Evolutionary conservation across 2,113 vertebrate species (phyloP).

Genomic region (Ophiodon elongatus): DNA sequence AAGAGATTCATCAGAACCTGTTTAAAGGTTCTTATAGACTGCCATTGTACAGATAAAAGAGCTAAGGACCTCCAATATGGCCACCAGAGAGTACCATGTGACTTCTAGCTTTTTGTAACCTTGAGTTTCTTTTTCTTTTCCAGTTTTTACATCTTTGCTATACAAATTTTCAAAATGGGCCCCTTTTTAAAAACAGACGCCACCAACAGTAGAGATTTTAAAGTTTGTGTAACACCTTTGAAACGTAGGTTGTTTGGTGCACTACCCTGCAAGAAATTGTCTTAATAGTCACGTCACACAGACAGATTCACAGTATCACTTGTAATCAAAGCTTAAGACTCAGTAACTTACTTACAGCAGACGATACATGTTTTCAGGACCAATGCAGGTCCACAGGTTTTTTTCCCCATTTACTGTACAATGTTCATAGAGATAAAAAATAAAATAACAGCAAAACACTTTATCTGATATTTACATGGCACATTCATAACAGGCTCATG

Average conservation of each 20-base stretch:
- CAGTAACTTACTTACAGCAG: slow-evolving; percentile 21
- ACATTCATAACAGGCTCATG: slow-evolving; percentile 57
- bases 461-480: slow-evolving; percentile 25
- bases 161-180: neutral
- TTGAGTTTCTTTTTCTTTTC: neutral
- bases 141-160: neutral
- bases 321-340: slow-evolving; percentile 19
- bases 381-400: neutral
- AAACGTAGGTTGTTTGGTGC: neutral
- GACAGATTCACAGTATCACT: slow-evolving; percentile 39
- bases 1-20: too few species aligned
- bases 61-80: slow-evolving; percentile 7
- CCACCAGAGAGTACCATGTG: neutral
- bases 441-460: neutral
- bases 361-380: neutral
- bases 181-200: neutral
- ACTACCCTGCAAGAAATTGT: neutral
- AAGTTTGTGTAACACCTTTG: neutral
- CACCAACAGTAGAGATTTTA: neutral
- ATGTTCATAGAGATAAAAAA: slow-evolving; percentile 12
- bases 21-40: neutral
- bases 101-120: neutral
- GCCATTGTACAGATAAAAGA: neutral
- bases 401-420: slow-evolving; percentile 18
- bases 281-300: slow-evolving; percentile 15